Base-by-base conservation (phyloP, 2,797 vertebrate genomes). In the Anas acuta region DNA sequence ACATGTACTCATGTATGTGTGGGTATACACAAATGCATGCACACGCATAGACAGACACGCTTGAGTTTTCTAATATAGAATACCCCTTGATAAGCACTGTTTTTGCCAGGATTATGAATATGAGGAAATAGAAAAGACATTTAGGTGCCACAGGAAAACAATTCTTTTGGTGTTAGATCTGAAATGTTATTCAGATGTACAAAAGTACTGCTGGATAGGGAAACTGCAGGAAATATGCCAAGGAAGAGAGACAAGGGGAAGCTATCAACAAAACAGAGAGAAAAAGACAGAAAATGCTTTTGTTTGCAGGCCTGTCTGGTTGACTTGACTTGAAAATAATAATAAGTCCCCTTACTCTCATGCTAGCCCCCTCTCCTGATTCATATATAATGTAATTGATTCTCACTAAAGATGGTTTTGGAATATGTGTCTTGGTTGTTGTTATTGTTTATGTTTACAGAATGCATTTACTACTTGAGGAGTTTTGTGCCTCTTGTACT, bases 311-410 rank as follows among this genome's bases (percentile, higher is more conserved):
- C 57, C 92, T 95, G 91, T 80, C 78, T 95, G 91, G 72, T 94
- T 94, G 83, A 89, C 77, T 96, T 96, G 71, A 93, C 83, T 95
- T 92, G 78, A 90, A 96, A 96, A 95, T 84, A 96, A 91, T 96
- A 93, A 92, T 79, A 96, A 62, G 67, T 66, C 28, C n/a, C 30
- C 12, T 2, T 94, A 84, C 82, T 83, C 49, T 84, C 53, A 53
- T 72, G 79, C 28, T 58, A 94, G 39, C 39, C 58, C 77, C 77
- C 39, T 84, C 75, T 47, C n/a, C 74, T 53, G 33, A 95, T 93
- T 93, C 87, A 90, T 80, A 86, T 94, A 90, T 88, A 94, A 86
- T 67, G 80, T 90, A 95, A 91, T 76, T 96, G 94, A 93, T 72
- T 91, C 67, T 73, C 87, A 86, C 90, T 91, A 61, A 82, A 92